Evolutionary conservation across 37 sponge, comb jelly and placozoan genomes (phyloP), one percentile per base, ranked within the genome.

Genomic region (Bolinopsis microptera): DNA sequence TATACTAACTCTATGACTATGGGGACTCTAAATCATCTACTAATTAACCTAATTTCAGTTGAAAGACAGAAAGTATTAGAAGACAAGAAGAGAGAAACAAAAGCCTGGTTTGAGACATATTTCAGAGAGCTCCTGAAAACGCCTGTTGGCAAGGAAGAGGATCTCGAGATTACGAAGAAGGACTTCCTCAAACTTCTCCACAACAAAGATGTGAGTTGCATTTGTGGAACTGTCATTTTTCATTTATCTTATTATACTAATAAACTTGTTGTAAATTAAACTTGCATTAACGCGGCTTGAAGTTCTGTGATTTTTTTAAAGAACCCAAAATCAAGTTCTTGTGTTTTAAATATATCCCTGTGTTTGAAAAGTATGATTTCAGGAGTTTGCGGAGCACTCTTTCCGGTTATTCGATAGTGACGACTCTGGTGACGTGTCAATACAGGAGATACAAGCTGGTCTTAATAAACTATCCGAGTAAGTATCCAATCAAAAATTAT

Each of bases 331-430:
- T n/a, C n/a, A n/a, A n/a, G n/a, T n/a, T n/a, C n/a, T n/a, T n/a
- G n/a, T n/a, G n/a, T n/a, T n/a, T n/a, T n/a, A n/a, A n/a, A n/a
- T n/a, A n/a, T n/a, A n/a, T n/a, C n/a, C n/a, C n/a, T n/a, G n/a
- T n/a, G n/a, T n/a, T n/a, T n/a, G n/a, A n/a, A 13, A 22, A 67
- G 13, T 67, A 22, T 67, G 68, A 67, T 21, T 22, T 32, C 38
- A 86, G 90, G 61, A 86, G 1, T 86, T 86, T 34, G 36, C 38
- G 0, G 61, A 41, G 61, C 90, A 86, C 90, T 86, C 48, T 86
- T 86, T 86, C 90, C 90, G 90, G 26, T 31, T 86, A 0, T 86
- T 86, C 48, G 90, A 86, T 48, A 86, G 61, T n/a, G 90, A 86
- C 26, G 61, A 86, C 28, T 40, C 61, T 18, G 90, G 90, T 0